Base-by-base conservation (phyloP, 2,888 invertebrate species). In the Selenia dentaria region DNA sequence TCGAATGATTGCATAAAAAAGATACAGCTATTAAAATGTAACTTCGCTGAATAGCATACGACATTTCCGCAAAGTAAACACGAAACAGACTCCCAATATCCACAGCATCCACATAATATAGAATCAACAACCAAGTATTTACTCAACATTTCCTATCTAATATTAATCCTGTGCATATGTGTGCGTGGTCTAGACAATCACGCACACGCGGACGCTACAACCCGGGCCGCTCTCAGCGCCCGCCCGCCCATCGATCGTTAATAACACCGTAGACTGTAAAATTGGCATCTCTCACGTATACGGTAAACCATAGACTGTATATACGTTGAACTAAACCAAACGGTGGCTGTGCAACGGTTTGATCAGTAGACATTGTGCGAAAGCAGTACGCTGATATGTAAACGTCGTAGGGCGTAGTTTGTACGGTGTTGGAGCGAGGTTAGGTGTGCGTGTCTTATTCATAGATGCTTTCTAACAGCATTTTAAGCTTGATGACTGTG, bases 181-280 rank as follows among this genome's bases (percentile, higher is more conserved):
- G 46, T 40, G 46, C 22, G n/a, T 25, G 24, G 46, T 46, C 46
- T 46, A 46, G 46, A 46, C 46, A 35, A 31, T 26, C 46, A 40
- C 46, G 24, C 25, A 46, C 46, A 40, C 46, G 40, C 40, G 42
- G 41, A 38, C 37, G 38, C 47, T 51, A 39, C 47, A 41, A 41
- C 26, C 50, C 38, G 8, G 37, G 35, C 48, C 37, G 36, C 35
- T 35, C 46, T 39, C 44, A 28, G 13, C 27, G 22, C 25, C 25
- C 10, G 3, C 26, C 35, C 49, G 28, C 38, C 31, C 56, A 58
- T 58, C 61, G 61, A 61, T 61, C 61, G 61, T 59, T 51, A 52
- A 54, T 50, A 55, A 28, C 49, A 54, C 56, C 54, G 62, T 57
- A 51, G 53, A 55, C 59, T 59, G 59, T 56, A 57, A 62, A 62